Evolutionary conservation across 2,888 invertebrate species (phyloP), one percentile per base, ranked within the genome.

Genomic region (Amaurobius ferox): DNA sequence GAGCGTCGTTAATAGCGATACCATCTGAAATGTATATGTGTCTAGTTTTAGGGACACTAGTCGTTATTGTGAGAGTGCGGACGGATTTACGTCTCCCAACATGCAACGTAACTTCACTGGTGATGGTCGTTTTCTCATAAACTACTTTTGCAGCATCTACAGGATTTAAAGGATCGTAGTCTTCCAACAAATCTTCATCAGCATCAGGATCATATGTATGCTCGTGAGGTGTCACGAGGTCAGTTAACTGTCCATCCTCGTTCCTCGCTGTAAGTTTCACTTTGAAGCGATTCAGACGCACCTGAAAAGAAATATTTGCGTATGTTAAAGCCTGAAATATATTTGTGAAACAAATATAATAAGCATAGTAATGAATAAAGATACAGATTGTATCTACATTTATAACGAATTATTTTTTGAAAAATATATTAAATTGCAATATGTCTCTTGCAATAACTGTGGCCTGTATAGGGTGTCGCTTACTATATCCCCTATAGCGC

Each of bases 271-370:
- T 88, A 0, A 89, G 74, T 61, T 89, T 89, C 9, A 89, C 89
- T 87, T 89, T 89, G 70, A 89, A 89, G 1, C 89, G 79, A 74
- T 89, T 89, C 66, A 89, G 40, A 5, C 88, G 88, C 16, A 89
- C 89, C 89, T 89, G 32, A 3, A 76, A 28, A 67, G 23, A 28
- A 39, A 39, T 30, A 61, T 72, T 72, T 2, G 29, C n/a, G n/a
- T n/a, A n/a, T n/a, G n/a, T n/a, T n/a, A n/a, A n/a, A n/a, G n/a
- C n/a, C n/a, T n/a, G n/a, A n/a, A n/a, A n/a, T n/a, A n/a, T n/a
- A n/a, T n/a, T n/a, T n/a, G n/a, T n/a, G n/a, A n/a, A n/a, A n/a
- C n/a, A n/a, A n/a, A n/a, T n/a, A n/a, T n/a, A n/a, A n/a, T n/a
- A n/a, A n/a, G n/a, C n/a, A n/a, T n/a, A n/a, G n/a, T n/a, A n/a